Evolutionary conservation across 2,888 invertebrate species (phyloP).

Genomic region (Branchipolynoe longqiensis): DNA sequence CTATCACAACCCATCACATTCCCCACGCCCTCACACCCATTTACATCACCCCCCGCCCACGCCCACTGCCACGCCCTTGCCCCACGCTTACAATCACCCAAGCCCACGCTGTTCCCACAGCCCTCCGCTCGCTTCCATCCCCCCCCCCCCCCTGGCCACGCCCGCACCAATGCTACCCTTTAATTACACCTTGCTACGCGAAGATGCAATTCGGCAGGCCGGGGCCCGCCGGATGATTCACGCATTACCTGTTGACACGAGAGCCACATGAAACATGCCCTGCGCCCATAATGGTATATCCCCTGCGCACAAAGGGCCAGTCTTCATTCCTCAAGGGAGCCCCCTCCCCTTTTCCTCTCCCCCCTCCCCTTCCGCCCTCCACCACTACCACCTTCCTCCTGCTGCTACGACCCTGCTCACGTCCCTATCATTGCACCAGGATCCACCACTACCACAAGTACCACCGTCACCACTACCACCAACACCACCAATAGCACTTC

Average conservation of each 20-base stretch:
- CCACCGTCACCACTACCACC: too few species aligned
- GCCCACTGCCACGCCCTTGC: not conserved
- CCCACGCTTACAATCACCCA: not conserved
- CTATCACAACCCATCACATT: too few species aligned
- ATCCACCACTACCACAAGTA: too few species aligned
- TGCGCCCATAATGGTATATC: too few species aligned
- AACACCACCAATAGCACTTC: too few species aligned
- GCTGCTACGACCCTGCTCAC: too few species aligned
- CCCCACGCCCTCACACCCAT: not conserved
- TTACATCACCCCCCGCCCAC: not conserved
- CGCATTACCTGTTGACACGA: slow-evolving; percentile 18
- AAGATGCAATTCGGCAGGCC: not conserved
- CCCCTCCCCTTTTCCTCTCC: too few species aligned
- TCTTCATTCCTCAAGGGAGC: too few species aligned
- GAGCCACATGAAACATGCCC: not conserved
- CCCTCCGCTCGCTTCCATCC: not conserved
- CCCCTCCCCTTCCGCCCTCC: too few species aligned
- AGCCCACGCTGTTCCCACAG: not conserved
- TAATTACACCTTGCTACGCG: slow-evolving; percentile 22
- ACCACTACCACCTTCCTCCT: too few species aligned
- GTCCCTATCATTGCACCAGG: too few species aligned
- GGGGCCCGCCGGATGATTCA: not conserved
- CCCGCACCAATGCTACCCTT: not conserved
- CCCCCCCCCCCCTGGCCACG: not conserved
- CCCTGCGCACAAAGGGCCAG: too few species aligned